Evolutionary conservation across 1,140 invertebrate species (phyloP), one percentile per base, ranked within the genome.

Genomic region (Sogatella furcifera): DNA sequence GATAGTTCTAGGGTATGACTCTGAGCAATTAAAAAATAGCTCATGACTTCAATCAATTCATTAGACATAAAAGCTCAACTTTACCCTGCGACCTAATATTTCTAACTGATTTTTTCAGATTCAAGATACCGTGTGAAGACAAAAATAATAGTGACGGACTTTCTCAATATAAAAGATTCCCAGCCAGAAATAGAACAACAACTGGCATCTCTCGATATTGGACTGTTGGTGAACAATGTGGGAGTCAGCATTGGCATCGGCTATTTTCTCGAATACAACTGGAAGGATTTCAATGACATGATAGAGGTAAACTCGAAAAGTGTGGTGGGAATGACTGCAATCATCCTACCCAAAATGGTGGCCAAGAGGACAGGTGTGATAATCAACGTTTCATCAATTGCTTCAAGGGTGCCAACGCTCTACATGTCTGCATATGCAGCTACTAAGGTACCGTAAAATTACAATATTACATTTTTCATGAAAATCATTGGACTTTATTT

Each of bases 151-250:
- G 84, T 85, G 66, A 86, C 85, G 22, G 90, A 96, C 72, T 92
- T 95, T 69, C 86, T 84, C 8, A 73, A 80, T 58, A 81, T 70
- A 5, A 77, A 80, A 2, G 74, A 79, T 8, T 87, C 92, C 49
- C 95, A 92, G 69, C 76, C 83, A 0, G 80, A 80, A 57, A 91
- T 95, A 55, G 76, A 81, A 17, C 81, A 82, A 64, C 79, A 87
- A 52, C 78, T 93, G 11, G 73, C 74, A 2, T 85, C 81, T 4
- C 75, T 97, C 1, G 91, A 96, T 71, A 85, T 97, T 61, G 93
- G 90, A 0, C 84, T 93, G n/a, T 76, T 97, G 13, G 82, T 98
- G 2, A 98, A 98, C 71, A 97, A 97, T 77, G 94, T 95, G 1
- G 95, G 95, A 8, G 84, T 91, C 63, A 90, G 88, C 73, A 75